Conservation (phyloP, 2,888 invertebrate genomes). For the Seira musarum region DNA sequence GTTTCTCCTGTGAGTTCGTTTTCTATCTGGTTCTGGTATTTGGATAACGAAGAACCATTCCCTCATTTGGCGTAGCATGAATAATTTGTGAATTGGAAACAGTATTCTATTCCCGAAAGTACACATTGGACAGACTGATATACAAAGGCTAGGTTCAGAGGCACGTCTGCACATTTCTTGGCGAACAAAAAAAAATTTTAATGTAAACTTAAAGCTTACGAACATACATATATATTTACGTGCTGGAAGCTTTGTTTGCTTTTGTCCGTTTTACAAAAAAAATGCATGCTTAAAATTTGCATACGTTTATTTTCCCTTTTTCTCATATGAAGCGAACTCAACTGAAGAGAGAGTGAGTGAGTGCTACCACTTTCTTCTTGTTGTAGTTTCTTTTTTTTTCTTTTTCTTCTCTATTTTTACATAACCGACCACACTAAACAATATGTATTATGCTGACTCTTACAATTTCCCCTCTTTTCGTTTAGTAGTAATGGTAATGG, state of each 20-base stretch:
- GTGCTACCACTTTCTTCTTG: background rate
- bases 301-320: conserved; percentile 15
- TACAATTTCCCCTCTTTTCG: background rate
- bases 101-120: conserved; percentile 50
- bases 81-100: conserved; percentile 57
- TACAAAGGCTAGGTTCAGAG: conserved; percentile 26
- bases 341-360: no score
- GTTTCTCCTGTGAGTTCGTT: background rate
- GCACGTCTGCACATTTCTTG: conserved; percentile 40
- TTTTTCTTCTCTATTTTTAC: background rate
- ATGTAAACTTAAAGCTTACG: conserved; percentile 4
- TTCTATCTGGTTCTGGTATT: conserved; percentile 25
- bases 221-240: conserved; percentile 3
- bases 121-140: conserved; percentile 43
- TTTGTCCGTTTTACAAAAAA: conserved; percentile 19
- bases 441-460: conserved; percentile 1
- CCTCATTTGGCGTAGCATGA: conserved; percentile 55
- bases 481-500: background rate
- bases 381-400: no score
- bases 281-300: conserved; percentile 11
- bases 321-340: background rate
- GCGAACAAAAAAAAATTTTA: conserved; percentile 5
- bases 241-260: conserved; percentile 17
- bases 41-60: conserved; percentile 45
- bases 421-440: background rate